Evolutionary conservation across 2,113 vertebrate genomes (phyloP), one percentile per base, ranked within the genome.

Genomic region (Prolemur simus): DNA sequence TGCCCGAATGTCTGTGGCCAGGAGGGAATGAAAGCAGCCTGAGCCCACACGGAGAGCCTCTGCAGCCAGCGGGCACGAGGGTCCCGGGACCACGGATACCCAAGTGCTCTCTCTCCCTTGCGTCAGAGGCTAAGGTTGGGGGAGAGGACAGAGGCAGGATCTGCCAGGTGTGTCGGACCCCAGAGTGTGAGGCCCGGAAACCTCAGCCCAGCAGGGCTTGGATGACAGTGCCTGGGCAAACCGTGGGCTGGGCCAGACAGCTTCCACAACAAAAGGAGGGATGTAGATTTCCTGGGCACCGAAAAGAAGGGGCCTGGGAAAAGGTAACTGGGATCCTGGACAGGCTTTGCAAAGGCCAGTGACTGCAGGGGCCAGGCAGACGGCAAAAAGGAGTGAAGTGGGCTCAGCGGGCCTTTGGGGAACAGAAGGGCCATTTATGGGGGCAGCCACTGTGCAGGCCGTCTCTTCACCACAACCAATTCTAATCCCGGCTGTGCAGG

Each of bases 1-100:
- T 99, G 99, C 81, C 98, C 97, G 42, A 98, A 99, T 0, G 99
- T 99, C 99, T 99, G 95, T 6, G 45, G 15, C 34, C 80, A 8
- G 58, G 25, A 49, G 71, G 29, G 37, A 14, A 87, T 34, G 32
- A 3, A 32, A 42, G 25, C 60, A 52, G 74, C 29, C 58, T 96
- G 66, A 95, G 80, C n/a, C 69, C 13, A 1, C 5, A 6, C 0
- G 2, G 63, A 81, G 60, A 34, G 39, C 42, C 25, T 60, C 69
- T 73, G 42, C 83, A 39, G 52, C 18, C 87, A 8, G 20, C 0
- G 0, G 47, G 74, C 45, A 27, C 54, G 12, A 1, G 0, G 45
- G 4, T 23, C 23, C 60, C 6, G 3, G 37, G 14, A 4, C 91
- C 20, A 0, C 0, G 8, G 45, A 6, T 56, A 39, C 89, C 47